Percentiles rank a stretch among this genome's conserved stretches.
phyloP scores from a whole-genome alignment of 2,888 invertebrate genomes.

The Steinernema hermaphroditum region DNA sequence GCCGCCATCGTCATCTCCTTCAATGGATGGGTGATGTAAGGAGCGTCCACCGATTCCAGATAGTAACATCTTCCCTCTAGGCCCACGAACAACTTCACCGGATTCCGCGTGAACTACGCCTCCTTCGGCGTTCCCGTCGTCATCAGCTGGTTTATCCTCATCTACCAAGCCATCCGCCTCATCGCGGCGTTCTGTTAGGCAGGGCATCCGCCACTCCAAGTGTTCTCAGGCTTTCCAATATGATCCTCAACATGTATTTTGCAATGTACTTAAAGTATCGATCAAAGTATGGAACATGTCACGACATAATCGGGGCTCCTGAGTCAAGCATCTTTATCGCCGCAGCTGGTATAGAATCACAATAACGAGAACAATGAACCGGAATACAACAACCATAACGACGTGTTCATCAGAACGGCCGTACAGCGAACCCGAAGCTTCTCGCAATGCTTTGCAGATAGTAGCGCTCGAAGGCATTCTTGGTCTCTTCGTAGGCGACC shows the following conservation, averaged over 20 bases:
- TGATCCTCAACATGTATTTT: constrained; percentile 11
- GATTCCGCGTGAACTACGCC: constrained; percentile 18
- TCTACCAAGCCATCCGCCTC: background rate
- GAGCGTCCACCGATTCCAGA: background rate
- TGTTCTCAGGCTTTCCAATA: background rate
- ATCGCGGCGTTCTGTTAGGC: background rate
- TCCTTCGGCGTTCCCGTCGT: constrained; percentile 2
- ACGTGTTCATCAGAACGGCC: constrained; percentile 66
- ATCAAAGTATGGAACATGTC: no score
- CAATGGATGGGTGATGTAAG: constrained; percentile 22
- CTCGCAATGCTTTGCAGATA: constrained; percentile 93
- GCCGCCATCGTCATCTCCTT: constrained; percentile 15
- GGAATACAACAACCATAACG: background rate
- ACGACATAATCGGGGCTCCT: no score
- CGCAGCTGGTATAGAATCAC: background rate
- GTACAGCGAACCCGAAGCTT: constrained; percentile 82
- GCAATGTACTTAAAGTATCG: no score
- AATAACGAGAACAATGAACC: background rate
- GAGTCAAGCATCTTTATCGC: background rate
- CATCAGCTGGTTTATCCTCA: background rate
- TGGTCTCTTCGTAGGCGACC: constrained; percentile 74
- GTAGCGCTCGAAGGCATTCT: constrained; percentile 74
- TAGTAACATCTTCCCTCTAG: background rate
- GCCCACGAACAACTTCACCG: constrained; percentile 2
- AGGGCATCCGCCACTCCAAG: background rate